These are phyloP conservation scores for Champsocephalus gunnari DNA, from an alignment of 2,797 vertebrate genomes.

Conservation along the genomic window DNA sequence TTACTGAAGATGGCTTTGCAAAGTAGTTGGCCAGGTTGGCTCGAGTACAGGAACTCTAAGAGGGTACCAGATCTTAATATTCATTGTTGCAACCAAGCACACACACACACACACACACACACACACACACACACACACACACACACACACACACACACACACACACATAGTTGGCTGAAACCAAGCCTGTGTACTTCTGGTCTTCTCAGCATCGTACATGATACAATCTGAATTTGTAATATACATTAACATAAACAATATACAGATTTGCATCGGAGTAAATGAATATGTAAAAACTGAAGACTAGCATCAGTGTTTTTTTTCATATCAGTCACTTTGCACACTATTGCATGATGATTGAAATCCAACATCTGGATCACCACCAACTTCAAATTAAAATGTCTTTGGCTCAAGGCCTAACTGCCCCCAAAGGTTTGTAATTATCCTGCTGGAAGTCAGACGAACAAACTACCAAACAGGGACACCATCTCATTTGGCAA, in stretches of 20 bases:
- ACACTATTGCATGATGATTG: not conserved
- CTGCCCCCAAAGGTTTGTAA: not conserved
- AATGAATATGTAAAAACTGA: not conserved
- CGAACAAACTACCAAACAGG: conserved; percentile 14
- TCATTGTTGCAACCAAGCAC: conserved; percentile 15
- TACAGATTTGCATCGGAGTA: not conserved
- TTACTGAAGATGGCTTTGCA: conserved; percentile 71
- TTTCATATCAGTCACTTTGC: not conserved
- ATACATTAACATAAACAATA: not conserved
- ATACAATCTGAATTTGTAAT: not conserved
- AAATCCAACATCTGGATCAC: conserved; percentile 25
- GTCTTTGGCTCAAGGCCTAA: conserved; percentile 7
- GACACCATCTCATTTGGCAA: not conserved
- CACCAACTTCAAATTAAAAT: conserved; percentile 17
- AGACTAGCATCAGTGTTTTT: not conserved
- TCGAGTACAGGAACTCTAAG: conserved; percentile 45
- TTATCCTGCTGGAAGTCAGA: conserved; percentile 31
- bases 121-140: conserved; percentile 16
- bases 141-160: conserved; percentile 1
- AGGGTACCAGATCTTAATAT: conserved; percentile 66
- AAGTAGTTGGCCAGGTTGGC: conserved; percentile 66
- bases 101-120: conserved; percentile 16
- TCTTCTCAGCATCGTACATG: not conserved
- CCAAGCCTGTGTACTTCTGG: not conserved
- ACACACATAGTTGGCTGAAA: conserved; percentile 8